Conservation (phyloP, 2,888 invertebrate species). For the Microctonus aethiopoides region DNA sequence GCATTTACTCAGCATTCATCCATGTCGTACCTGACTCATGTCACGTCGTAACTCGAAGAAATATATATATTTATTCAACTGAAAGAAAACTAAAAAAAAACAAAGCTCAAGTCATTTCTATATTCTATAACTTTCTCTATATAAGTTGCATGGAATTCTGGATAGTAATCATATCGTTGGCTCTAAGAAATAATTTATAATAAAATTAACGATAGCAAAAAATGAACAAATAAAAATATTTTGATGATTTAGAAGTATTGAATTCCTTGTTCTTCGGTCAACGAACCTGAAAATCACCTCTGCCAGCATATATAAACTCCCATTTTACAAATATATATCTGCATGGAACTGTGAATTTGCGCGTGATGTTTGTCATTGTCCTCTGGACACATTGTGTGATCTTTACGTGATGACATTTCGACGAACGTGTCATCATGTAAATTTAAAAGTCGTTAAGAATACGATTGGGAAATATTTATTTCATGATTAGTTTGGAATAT, state of each 20-base stretch:
- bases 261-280: slow-evolving; percentile 16
- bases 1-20: slow-evolving; percentile 11
- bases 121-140: not conserved
- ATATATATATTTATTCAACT: not conserved
- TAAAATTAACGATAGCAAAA: not conserved
- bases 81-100: not conserved
- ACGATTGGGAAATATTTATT: no score
- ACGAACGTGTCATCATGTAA: not conserved
- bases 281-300: slow-evolving; percentile 27
- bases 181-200: slow-evolving; percentile 12
- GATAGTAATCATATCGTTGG: not conserved
- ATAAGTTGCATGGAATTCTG: not conserved
- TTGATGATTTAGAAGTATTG: slow-evolving; percentile 16
- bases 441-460: no score
- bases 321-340: not conserved
- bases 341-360: not conserved
- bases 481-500: no score
- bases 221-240: slow-evolving; percentile 13
- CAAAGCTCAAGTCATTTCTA: not conserved
- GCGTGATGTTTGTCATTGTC: slow-evolving; percentile 10
- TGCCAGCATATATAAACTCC: slow-evolving; percentile 21
- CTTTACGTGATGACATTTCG: not conserved
- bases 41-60: not conserved
- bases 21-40: slow-evolving; percentile 22
- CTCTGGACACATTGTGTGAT: not conserved